Conservation (phyloP, 2,797 vertebrate genomes). For the Pithecia hirsuta region DNA sequence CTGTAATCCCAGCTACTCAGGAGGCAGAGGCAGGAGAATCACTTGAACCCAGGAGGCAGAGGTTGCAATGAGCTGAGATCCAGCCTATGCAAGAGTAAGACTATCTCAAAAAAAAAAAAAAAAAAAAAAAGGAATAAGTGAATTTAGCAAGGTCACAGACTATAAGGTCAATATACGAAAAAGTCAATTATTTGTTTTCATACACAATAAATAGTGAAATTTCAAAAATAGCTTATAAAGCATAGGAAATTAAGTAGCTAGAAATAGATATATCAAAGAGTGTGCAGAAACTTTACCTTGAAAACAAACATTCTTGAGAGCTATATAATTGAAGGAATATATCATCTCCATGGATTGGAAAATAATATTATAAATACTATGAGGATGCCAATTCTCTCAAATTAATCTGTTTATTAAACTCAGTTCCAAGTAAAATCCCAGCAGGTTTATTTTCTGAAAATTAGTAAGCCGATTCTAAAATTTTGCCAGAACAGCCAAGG, state of each 20-base stretch:
- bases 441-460: slow-evolving; percentile 5
- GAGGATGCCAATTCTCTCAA: neutral
- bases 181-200: neutral
- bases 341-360: neutral
- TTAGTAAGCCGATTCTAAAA: slow-evolving; percentile 1
- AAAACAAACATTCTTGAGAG: neutral
- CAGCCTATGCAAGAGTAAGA: too few species aligned
- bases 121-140: neutral
- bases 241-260: neutral
- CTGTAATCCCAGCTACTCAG: too few species aligned
- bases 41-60: too few species aligned
- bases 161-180: neutral
- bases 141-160: slow-evolving; percentile 18
- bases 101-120: too few species aligned
- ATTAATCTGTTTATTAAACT: neutral
- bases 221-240: slow-evolving; percentile 5
- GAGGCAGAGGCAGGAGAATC: too few species aligned
- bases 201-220: neutral
- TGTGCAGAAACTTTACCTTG: neutral
- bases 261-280: neutral
- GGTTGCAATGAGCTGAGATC: too few species aligned
- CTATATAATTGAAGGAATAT: neutral
- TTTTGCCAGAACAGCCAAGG: neutral
- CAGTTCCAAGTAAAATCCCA: neutral
- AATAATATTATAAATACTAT: neutral